These are phyloP conservation scores for Scytalopus superciliaris DNA, from an alignment of 2,113 vertebrate genomes.

Conservation along the genomic window DNA sequence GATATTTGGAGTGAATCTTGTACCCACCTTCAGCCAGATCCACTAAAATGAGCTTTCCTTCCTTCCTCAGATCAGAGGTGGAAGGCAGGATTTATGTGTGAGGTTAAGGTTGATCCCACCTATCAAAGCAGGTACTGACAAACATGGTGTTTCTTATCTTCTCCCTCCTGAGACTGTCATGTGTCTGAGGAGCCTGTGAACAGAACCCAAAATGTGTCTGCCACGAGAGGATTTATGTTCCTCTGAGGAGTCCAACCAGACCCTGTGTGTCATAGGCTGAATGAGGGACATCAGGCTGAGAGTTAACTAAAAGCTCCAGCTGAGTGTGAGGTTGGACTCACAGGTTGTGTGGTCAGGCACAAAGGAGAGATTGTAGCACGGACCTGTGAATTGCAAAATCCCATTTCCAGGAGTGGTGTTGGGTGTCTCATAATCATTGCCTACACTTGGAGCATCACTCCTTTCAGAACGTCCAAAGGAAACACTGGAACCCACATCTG, in stretches of 20 bases:
- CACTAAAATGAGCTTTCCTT: neutral
- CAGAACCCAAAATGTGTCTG: neutral
- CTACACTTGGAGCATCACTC: neutral
- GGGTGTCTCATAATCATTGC: neutral
- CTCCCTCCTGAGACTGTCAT: neutral
- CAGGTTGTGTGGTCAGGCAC: neutral
- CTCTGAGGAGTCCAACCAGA: neutral
- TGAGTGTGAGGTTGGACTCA: neutral
- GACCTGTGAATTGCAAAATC: neutral
- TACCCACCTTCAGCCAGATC: neutral
- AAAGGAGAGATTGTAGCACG: neutral
- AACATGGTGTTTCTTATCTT: neutral
- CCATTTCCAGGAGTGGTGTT: neutral
- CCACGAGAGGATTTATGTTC: neutral
- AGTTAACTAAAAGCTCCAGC: neutral
- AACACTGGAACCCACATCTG: neutral
- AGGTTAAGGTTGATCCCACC: neutral
- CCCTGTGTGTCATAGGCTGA: neutral
- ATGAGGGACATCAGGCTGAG: neutral
- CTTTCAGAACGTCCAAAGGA: neutral
- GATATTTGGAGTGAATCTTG: neutral
- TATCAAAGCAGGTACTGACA: conserved; percentile 23
- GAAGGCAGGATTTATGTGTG: neutral
- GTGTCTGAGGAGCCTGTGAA: neutral
- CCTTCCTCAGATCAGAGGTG: neutral